phyloP scores from a whole-genome alignment of 2,888 invertebrate genomes.

The Drosophila meridiana region DNA sequence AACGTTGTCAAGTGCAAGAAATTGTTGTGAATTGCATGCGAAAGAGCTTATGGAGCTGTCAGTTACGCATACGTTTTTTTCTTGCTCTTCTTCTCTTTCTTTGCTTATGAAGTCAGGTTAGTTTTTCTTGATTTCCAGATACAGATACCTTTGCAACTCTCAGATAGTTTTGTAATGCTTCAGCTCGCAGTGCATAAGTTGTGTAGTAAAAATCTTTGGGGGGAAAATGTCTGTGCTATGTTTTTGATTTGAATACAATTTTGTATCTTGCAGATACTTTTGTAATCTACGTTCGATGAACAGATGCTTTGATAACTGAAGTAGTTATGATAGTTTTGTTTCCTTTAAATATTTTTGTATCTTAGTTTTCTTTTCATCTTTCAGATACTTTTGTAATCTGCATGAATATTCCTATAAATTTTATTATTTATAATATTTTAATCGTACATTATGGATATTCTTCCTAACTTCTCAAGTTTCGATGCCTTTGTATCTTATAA shows the following conservation, averaged over 20 bases:
- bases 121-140: slow-evolving; percentile 5
- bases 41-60: slow-evolving; percentile 9
- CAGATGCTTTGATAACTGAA: background rate
- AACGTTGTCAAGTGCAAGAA: slow-evolving; percentile 34
- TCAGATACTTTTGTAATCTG: background rate
- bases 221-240: background rate
- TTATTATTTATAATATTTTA: too few species aligned
- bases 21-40: slow-evolving; percentile 19
- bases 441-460: too few species aligned
- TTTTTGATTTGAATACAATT: background rate
- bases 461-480: too few species aligned
- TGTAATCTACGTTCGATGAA: too few species aligned
- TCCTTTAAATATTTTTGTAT: background rate
- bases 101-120: slow-evolving; percentile 4
- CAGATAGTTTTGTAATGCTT: slow-evolving; percentile 4
- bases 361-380: background rate
- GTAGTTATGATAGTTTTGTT: background rate
- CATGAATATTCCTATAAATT: too few species aligned
- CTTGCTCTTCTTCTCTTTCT: background rate
- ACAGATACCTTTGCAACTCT: slow-evolving; percentile 17
- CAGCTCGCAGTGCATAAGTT: slow-evolving; percentile 4
- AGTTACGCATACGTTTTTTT: slow-evolving; percentile 12
- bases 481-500: too few species aligned
- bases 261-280: background rate
- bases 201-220: too few species aligned